These are phyloP conservation scores for Epicampocera succincta DNA, from an alignment of 2,888 invertebrate genomes.

Conservation along the genomic window DNA sequence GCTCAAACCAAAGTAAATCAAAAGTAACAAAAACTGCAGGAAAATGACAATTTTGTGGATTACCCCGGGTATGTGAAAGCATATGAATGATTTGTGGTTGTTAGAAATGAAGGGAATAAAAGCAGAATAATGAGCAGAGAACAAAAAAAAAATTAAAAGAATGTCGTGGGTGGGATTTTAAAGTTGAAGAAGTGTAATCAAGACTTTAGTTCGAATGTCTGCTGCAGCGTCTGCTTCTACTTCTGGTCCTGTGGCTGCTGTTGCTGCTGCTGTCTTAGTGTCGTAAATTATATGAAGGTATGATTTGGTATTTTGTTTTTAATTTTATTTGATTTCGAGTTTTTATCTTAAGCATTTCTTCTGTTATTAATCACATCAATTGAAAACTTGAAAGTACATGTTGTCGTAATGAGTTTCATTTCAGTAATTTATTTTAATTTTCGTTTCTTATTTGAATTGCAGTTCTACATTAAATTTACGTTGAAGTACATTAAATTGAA, in stretches of 20 bases:
- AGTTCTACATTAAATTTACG: background rate
- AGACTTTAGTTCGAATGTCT: conserved; percentile 24
- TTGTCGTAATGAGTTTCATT: conserved; percentile 60
- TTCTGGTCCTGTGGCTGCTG: background rate
- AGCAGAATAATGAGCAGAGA: background rate
- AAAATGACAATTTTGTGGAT: conserved; percentile 66
- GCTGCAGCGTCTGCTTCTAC: too few species aligned
- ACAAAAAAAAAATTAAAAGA: background rate
- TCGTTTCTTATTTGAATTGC: background rate
- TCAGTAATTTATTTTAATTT: conserved; percentile 43
- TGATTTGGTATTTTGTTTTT: conserved; percentile 50
- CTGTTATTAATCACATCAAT: conserved; percentile 64
- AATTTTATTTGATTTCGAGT: conserved; percentile 58
- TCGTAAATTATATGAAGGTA: conserved; percentile 49
- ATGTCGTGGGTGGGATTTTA: background rate
- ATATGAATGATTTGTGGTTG: conserved; percentile 69
- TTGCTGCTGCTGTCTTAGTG: conserved; percentile 26
- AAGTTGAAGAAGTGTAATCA: conserved; percentile 61
- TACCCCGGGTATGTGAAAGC: conserved; percentile 64
- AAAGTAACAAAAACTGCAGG: conserved; percentile 22
- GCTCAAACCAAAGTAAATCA: conserved; percentile 12
- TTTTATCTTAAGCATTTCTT: conserved; percentile 56
- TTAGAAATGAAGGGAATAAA: conserved; percentile 37
- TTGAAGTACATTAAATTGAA: background rate
- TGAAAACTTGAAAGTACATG: conserved; percentile 57